These are phyloP conservation scores for Nomada fabriciana DNA, from an alignment of 2,888 invertebrate species.

Conservation along the genomic window DNA sequence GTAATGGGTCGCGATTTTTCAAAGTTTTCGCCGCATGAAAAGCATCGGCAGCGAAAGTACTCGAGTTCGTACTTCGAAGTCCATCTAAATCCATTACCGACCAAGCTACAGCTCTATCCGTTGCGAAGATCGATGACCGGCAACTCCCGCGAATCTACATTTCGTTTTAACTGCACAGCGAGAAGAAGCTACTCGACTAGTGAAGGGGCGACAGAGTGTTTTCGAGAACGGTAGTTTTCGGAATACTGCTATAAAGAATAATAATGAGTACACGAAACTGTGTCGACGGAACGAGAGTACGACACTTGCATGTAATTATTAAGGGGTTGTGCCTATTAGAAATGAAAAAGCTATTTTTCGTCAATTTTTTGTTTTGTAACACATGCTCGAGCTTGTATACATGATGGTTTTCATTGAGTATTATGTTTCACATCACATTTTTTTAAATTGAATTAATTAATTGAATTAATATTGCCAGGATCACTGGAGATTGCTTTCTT, in stretches of 20 bases:
- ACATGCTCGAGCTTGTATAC: no score
- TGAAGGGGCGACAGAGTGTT: neutral
- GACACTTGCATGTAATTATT: no score
- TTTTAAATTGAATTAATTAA: no score
- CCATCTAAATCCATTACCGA: conserved; percentile 53
- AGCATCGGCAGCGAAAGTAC: conserved; percentile 37
- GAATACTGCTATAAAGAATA: conserved; percentile 6
- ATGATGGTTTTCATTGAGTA: no score
- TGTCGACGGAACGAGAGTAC: neutral
- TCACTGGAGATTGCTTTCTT: no score
- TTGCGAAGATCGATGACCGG: conserved; percentile 38
- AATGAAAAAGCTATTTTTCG: no score
- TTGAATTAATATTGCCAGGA: no score
- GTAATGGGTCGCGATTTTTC: conserved; percentile 31
- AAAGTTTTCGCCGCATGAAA: conserved; percentile 29
- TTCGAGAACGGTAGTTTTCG: neutral
- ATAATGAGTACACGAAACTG: neutral
- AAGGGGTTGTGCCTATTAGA: no score
- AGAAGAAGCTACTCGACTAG: conserved; percentile 6
- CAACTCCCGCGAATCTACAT: conserved; percentile 36
- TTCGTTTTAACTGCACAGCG: conserved; percentile 17
- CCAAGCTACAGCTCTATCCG: conserved; percentile 32
- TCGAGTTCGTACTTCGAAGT: conserved; percentile 41
- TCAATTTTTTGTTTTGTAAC: no score
- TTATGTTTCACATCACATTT: no score